These are phyloP conservation scores for Amazona vittata DNA, from an alignment of 2,113 vertebrate genomes.

Conservation along the genomic window DNA sequence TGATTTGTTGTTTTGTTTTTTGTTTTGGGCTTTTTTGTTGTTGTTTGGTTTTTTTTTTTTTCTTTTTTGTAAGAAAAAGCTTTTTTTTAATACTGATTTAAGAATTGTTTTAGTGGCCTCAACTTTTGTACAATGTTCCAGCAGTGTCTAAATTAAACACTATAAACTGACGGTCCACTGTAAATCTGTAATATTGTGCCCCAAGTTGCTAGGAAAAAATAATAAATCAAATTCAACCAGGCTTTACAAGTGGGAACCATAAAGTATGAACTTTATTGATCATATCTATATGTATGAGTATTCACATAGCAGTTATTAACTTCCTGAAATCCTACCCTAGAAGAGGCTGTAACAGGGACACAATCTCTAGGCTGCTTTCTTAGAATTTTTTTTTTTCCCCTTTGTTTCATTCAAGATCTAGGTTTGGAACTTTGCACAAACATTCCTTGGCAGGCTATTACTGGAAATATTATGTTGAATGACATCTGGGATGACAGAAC, in stretches of 20 bases:
- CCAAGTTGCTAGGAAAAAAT: not conserved
- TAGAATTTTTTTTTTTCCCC: not conserved
- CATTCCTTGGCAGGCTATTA: not conserved
- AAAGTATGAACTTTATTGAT: not conserved
- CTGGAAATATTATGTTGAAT: not conserved
- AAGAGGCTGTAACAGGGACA: not conserved
- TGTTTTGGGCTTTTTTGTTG: too few species aligned
- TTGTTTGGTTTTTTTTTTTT: not conserved
- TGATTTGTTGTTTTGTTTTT: not conserved
- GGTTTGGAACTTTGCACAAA: not conserved
- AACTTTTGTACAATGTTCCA: not conserved
- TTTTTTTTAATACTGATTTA: not conserved
- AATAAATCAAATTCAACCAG: not conserved
- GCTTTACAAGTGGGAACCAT: not conserved
- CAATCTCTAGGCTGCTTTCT: not conserved
- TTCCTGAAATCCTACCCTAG: not conserved
- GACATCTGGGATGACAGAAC: not conserved
- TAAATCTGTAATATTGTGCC: not conserved
- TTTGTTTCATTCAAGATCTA: not conserved
- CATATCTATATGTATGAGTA: not conserved
- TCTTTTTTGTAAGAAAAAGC: not conserved
- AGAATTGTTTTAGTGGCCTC: not conserved
- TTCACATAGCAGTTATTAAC: not conserved
- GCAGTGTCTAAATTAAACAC: not conserved
- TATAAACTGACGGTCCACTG: not conserved